phyloP scores from a whole-genome alignment of 2,888 invertebrate species.

The Callyntrura sp. region DNA sequence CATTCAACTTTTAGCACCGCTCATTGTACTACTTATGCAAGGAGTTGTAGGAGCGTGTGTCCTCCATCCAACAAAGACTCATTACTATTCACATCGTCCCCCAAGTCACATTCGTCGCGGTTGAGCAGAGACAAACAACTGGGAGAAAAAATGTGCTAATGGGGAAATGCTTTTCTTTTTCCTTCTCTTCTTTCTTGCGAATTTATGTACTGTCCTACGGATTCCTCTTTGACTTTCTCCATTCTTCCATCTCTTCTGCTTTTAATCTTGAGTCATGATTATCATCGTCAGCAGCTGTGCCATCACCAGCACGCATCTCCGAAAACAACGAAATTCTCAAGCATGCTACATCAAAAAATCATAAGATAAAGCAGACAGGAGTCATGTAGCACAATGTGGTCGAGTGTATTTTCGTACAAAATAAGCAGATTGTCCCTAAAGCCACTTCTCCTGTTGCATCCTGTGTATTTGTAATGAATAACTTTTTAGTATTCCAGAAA shows the following conservation, averaged over 20 bases:
- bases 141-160: constrained; percentile 66
- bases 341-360: background rate
- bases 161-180: constrained; percentile 71
- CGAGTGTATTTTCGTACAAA: background rate
- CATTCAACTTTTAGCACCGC: too few species aligned
- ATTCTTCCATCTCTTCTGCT: background rate
- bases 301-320: background rate
- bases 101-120: constrained; percentile 45
- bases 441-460: constrained; percentile 19
- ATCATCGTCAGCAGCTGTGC: background rate
- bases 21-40: background rate
- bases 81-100: constrained; percentile 58
- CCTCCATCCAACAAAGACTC: background rate
- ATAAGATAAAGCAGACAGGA: constrained; percentile 11
- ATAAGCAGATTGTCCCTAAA: background rate
- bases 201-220: constrained; percentile 41
- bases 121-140: constrained; percentile 63
- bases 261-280: constrained; percentile 60
- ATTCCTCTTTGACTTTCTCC: constrained; percentile 61
- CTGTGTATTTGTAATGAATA: constrained; percentile 3
- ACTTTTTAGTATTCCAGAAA: constrained; percentile 36
- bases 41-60: background rate
- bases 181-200: constrained; percentile 22
- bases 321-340: background rate
- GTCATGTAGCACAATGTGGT: background rate